Base-by-base conservation (phyloP, 2,797 vertebrate species). In the Glyptemys insculpta region DNA sequence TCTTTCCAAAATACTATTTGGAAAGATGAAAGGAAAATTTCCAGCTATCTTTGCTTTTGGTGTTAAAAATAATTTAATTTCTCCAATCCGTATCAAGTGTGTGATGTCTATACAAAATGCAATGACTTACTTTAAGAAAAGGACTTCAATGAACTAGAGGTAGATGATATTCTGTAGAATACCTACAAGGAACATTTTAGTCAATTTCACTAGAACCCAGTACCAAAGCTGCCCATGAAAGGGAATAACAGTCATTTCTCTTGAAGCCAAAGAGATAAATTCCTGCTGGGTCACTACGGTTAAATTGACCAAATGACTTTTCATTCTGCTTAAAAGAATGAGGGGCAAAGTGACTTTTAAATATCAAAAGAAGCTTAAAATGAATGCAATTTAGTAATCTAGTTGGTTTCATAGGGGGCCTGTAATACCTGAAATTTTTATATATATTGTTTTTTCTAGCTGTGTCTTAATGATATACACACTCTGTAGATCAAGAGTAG, bases 241-340 rank as follows among this genome's bases (percentile, higher is more conserved):
- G 90, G 52, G 47, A 94, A 89, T 41, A 81, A 37, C 54, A 83
- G 25, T 34, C 9, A n/a, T 72, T 82, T 84, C 23, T 93, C 80
- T 84, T 78, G 25, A 91, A 92, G 80, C 21, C n/a, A 83, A 62
- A 93, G 47, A 87, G 4, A 79, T 23, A 88, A 80, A 84, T 81
- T 93, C 29, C 31, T 88, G 18, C 93, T 81, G 78, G 56, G 15
- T 49, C 52, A 88, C 52, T n/a, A 82, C 49, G n/a, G 23, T 44
- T 89, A 68, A 94, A 89, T 90, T 96, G 91, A 65, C 44, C 80
- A 89, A 87, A 94, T 49, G 7, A 50, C 31, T 90, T 94, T 92
- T 94, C 41, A 83, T 62, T 52, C 37, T 87, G 47, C 47, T 79
- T 80, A 62, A 92, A 76, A 50, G 59, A 83, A 85, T 29, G 65